Base-by-base conservation (phyloP, 2,797 vertebrate species). In the Schizopygopsis malacanthus region DNA sequence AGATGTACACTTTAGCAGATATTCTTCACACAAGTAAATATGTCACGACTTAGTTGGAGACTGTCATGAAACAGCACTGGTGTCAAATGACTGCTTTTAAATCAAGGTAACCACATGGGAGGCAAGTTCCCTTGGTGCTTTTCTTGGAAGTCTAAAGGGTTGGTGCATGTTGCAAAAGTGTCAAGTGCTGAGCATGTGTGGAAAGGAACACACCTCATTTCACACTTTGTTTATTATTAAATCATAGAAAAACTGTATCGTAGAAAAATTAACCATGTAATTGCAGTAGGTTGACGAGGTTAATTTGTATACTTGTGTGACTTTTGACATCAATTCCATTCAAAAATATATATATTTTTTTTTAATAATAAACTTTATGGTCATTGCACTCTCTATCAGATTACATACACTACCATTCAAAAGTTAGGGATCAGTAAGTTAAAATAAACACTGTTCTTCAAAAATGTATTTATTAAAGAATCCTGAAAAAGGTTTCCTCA, bases 1-100 rank as follows among this genome's bases (percentile, higher is more conserved):
- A 75, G 41, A 75, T 50, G 16, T 54, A 73, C 25, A 52, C 45
- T 28, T 28, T 4, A 54, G 9, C 39, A 16, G 0, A n/a, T 39
- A 75, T 37, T 67, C 6, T 18, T 41, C 22, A 84, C 61, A 28
- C 47, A 4, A 12, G 50, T 59, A 59, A 67, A 71, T 45, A 41
- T 43, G 37, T 79, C 47, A 69, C 39, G 39, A 39, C n/a, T 56
- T 70, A 54, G 73, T 43, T 59, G 56, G 56, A 76, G 28, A 76
- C 56, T 52, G 72, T 77, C 72, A 83, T 83, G 59, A 83, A 65
- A 75, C 72, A 41, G 28, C 33, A 69, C 37, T 71, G 63, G 63
- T 71, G 65, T 79, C 79, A 82, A 67, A 77, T 67, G 25, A 56
- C 63, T 37, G 15, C 50, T n/a, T 25, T 59, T 65, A 76, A 65